phyloP scores from a whole-genome alignment of 23 tunicate species.

The Aplidium turbinatum region DNA sequence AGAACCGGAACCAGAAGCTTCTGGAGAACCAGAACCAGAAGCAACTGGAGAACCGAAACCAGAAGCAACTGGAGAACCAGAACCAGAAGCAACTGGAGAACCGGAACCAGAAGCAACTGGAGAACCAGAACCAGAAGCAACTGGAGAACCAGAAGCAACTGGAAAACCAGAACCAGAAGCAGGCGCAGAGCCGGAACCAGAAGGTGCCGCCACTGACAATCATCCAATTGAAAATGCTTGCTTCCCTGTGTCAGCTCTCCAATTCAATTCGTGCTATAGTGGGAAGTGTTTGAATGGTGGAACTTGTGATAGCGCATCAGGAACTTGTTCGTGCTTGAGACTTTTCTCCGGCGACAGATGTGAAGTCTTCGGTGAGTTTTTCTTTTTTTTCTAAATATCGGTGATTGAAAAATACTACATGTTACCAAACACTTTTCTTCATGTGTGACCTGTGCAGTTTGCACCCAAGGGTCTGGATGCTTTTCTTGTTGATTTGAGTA shows the following conservation, averaged over 20 bases:
- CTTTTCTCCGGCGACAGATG: constrained; percentile 68
- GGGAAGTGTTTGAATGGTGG: constrained; percentile 83
- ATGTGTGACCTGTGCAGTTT: too few species aligned
- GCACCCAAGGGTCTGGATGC: too few species aligned
- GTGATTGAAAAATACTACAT: too few species aligned
- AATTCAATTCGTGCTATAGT: constrained; percentile 29
- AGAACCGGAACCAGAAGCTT: constrained; percentile 8
- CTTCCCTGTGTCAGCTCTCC: constrained; percentile 26
- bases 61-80: constrained; percentile 35
- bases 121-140: constrained; percentile 24
- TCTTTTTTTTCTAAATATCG: too few species aligned
- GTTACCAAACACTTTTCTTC: too few species aligned
- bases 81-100: constrained; percentile 44
- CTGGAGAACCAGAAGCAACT: constrained; percentile 31
- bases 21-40: constrained; percentile 5
- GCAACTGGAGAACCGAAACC: constrained; percentile 38
- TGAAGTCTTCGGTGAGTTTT: constrained; percentile 46
- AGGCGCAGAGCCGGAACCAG: constrained; percentile 25
- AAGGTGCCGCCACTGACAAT: too few species aligned
- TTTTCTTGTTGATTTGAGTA: too few species aligned
- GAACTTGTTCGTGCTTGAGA: constrained; percentile 57
- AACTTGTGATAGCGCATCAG: constrained; percentile 48
- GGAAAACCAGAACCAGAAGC: constrained; percentile 44
- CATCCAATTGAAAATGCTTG: too few species aligned
- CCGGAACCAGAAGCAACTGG: constrained; percentile 26